Evolutionary conservation across 2,113 vertebrate genomes (phyloP), one percentile per base, ranked within the genome.

Genomic region (Orthochromis malagaraziensis): DNA sequence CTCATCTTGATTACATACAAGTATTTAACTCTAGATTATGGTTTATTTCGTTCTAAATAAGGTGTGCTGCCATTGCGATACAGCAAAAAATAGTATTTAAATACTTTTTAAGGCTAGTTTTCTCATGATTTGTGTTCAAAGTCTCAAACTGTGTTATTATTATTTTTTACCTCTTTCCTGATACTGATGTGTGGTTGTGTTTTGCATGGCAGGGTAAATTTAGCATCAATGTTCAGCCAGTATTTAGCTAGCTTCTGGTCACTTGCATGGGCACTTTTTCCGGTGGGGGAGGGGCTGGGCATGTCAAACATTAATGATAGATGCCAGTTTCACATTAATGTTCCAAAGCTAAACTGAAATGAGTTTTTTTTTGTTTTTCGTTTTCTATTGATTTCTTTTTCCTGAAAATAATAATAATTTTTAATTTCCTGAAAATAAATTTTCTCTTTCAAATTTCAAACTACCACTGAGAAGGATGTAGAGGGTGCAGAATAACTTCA

Each of bases 331-430:
- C 24, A 75, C 42, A 49, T 17, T 12, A 49, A 49, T 75, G 12
- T 29, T 47, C 24, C 70, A 75, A 47, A 49, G 9, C 16, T 49
- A 7, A 75, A 29, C 42, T 49, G 42, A 29, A 75, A 31, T 49
- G 0, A 7, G 8, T 0, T 6, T 21, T 5, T 2, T 53, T 57
- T 29, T 8, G 1, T 3, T 54, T 31, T 7, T 3, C 0, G 0
- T 65, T 65, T 65, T 65, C 60, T 65, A 38, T 38, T 65, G 19
- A 38, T 17, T 38, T 38, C 4, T 21, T 65, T 38, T 42, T 42
- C n/a, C 10, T 65, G 33, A n/a, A 40, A 40, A 40, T 40, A 40
- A 40, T 11, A 40, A 40, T 40, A 40, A 12, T 40, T 40, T 40
- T 40, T 40, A 12, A 19, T 77, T 49, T 77, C 42, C 70, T 6